phyloP scores from a whole-genome alignment of 2,113 vertebrate species.

The Petaurus breviceps region DNA sequence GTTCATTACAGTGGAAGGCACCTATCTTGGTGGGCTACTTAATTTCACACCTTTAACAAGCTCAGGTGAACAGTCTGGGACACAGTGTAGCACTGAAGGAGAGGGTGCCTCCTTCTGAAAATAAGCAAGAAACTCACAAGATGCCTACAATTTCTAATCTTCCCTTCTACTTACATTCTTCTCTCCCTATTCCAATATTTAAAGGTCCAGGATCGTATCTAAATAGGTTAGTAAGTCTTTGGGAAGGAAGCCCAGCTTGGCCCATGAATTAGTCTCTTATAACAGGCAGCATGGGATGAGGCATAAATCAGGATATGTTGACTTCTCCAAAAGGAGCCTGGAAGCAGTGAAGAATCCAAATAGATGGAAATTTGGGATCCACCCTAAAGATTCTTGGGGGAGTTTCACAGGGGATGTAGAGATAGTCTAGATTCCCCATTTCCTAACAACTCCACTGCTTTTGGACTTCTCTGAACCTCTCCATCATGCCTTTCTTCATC shows the following conservation, averaged over 20 bases:
- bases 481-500: neutral
- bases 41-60: conserved; percentile 1
- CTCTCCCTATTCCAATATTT: neutral
- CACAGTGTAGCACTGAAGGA: neutral
- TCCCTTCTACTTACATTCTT: neutral
- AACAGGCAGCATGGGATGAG: neutral
- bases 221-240: neutral
- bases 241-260: neutral
- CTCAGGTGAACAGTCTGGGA: neutral
- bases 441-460: neutral
- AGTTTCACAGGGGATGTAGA: neutral
- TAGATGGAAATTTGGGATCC: neutral
- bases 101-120: neutral
- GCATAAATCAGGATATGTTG: neutral
- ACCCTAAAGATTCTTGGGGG: neutral
- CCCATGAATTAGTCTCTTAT: neutral
- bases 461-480: neutral
- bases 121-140: neutral
- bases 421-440: neutral
- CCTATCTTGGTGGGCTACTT: neutral
- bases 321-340: neutral
- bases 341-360: neutral
- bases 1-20: neutral
- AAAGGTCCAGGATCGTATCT: neutral
- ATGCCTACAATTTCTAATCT: neutral